Base-by-base conservation (phyloP, 2,113 vertebrate species). In the Pedetes capensis region DNA sequence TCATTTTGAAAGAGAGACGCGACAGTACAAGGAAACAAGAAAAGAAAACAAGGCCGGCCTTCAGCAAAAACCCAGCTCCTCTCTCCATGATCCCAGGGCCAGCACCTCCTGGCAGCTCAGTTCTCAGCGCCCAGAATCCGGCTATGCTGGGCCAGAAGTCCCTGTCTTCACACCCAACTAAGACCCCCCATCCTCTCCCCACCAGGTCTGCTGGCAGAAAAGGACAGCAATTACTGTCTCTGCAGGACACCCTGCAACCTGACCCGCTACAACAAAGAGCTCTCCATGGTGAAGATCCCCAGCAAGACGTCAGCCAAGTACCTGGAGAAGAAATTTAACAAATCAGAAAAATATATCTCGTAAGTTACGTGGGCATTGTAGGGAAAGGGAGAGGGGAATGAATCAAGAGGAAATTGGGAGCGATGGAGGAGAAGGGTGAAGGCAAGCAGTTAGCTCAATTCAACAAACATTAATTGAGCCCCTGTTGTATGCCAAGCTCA, bases 201-300 rank as follows among this genome's bases (percentile, higher is more conserved):
- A 49, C 8, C 97, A 99, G 99, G 99, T 93, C 98, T 99, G 95
- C 98, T 99, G 92, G 99, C 99, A 0, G 98, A 99, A n/a, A 98
- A 99, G 97, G 99, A 99, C 98, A 99, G 99, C 98, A 99, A 97
- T 88, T 99, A 98, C 98, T 99, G 99, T 98, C 98, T 99, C 98
- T 99, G 99, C 98, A 98, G 99, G 97, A 99, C 99, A 0, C 99
- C 99, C 29, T 99, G 99, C 97, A 99, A 99, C 98, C 98, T 99
- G 98, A 99, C 99, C 69, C 99, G 99, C 75, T 99, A 99, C 98
- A 99, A 99, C 98, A 99, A 99, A 96, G 99, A 99, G 98, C 98
- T 99, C 89, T 99, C 99, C 98, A 99, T 99, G 99, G 99, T 99
- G 95, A 99, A 99, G 98, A 99, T 99, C 96, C 99, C 99, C 97